Conservation (phyloP, 2,888 invertebrate genomes). For the Aquatica leii region DNA sequence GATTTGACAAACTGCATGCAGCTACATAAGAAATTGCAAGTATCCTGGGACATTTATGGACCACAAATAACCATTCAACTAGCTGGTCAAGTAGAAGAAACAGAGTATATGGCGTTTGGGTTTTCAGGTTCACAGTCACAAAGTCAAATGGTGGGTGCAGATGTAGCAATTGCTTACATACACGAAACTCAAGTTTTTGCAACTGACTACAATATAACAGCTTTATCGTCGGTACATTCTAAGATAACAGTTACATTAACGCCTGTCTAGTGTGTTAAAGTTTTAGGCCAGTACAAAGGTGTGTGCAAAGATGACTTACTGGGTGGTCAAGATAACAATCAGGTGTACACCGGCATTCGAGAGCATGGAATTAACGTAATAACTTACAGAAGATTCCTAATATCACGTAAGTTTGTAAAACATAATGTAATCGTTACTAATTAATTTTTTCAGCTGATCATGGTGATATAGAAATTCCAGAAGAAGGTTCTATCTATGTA, state of each 20-base stretch:
- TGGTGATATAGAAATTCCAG: constrained; percentile 77
- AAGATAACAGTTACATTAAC: neutral
- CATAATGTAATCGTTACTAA: neutral
- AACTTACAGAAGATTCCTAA: constrained; percentile 78
- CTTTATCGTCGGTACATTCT: constrained; percentile 72
- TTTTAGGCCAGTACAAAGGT: constrained; percentile 84
- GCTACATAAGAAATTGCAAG: constrained; percentile 82
- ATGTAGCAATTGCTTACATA: constrained; percentile 81
- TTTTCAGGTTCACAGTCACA: constrained; percentile 76
- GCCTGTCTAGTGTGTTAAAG: constrained; percentile 75
- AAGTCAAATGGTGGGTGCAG: constrained; percentile 85
- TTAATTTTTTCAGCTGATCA: constrained; percentile 69
- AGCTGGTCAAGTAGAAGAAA: constrained; percentile 75
- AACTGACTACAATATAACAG: constrained; percentile 86
- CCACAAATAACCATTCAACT: constrained; percentile 86
- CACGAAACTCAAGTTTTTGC: constrained; percentile 77
- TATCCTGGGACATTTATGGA: constrained; percentile 92
- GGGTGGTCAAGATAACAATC: constrained; percentile 83
- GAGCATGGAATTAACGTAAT: constrained; percentile 80
- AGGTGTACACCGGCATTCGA: constrained; percentile 76
- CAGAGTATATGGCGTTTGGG: constrained; percentile 91
- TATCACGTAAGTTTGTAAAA: constrained; percentile 69
- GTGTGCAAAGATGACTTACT: constrained; percentile 86
- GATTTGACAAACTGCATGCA: constrained; percentile 84
- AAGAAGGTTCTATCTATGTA: constrained; percentile 67